Base-by-base conservation (phyloP, 2,113 vertebrate species). In the Candoia aspera region DNA sequence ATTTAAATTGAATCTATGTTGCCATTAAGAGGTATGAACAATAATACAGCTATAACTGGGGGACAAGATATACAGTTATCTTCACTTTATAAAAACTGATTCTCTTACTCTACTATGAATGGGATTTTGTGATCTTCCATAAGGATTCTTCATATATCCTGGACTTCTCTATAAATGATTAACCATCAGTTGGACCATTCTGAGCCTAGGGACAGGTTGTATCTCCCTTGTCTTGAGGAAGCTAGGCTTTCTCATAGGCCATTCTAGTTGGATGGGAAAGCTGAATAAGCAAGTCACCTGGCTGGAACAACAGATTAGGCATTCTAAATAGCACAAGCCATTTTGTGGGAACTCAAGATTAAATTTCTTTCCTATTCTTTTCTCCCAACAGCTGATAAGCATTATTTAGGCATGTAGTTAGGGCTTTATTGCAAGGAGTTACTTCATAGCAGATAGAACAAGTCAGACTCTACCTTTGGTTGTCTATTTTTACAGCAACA, bases 1-100 rank as follows among this genome's bases (percentile, higher is more conserved):
- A 55, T 86, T 91, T 92, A 89, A 83, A 49, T 53, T 13, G 37
- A 88, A 53, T 8, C 46, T 92, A 33, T 37, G 64, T 84, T 88
- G 37, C 11, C 42, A 83, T 83, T 79, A 59, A 11, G 64, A 54
- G 49, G 19, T n/a, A 60, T 26, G 11, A 37, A 29, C 24, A 53
- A 42, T 33, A 60, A 24, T 83, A 57, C 33, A 84, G 42, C 11
- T 60, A 89, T 21, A 60, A 83, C 19, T 33, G 19, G n/a, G 53
- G 29, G 37, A 46, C 46, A 84, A 84, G 13, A 24, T 29, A 6
- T 23, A 60, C 17, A 11, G 19, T 60, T 13, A n/a, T 15, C 37
- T 87, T 87, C 2, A 60, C 37, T 59, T 84, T 0, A 4, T 37
- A 54, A 64, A 64, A 24, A 8, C 19, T 54, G 24, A 79, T 83